Evolutionary conservation across 1,140 invertebrate genomes (phyloP), one percentile per base, ranked within the genome.

Genomic region (Mamestra configurata): DNA sequence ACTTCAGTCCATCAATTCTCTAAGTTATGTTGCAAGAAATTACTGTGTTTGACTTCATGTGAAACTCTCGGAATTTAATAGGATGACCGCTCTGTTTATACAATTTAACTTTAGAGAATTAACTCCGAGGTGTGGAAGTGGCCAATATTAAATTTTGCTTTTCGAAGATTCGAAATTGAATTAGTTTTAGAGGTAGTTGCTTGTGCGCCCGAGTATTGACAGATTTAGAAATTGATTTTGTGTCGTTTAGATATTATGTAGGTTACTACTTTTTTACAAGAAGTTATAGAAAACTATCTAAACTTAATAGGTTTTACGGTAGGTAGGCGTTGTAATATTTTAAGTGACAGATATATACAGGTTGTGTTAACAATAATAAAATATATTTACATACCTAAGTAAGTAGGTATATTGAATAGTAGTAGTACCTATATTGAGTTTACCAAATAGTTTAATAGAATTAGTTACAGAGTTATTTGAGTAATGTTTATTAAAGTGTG

Each of bases 271-370:
- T 40, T 10, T 66, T 37, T 10, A 61, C n/a, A 22, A 64, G 10
- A 35, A 40, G 59, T 64, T 20, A 20, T 64, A 20, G 35, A 66
- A 4, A 40, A 13, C 18, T 66, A 18, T 22, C n/a, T 40, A n/a
- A n/a, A n/a, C n/a, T n/a, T n/a, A 64, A 37, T 66, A 40, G 11
- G 8, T 35, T 35, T 66, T 40, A 11, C 35, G 61, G 40, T 70
- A 70, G 61, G 40, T 70, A 70, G 66, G 66, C 66, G 22, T 70
- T 49, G 66, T 70, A 70, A 70, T 70, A 49, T 70, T 70, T 27
- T 13, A 31, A 8, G 43, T 49, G 22, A 6, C 6, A 61, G 10
- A 35, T 61, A 61, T 35, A 35, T 61, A 61, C 31, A 35, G 15
- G 24, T 15, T 13, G 55, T 61, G 57, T 35, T 61, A 35, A 35